Conservation (phyloP, 2,797 vertebrate species). For the Masticophis lateralis region DNA sequence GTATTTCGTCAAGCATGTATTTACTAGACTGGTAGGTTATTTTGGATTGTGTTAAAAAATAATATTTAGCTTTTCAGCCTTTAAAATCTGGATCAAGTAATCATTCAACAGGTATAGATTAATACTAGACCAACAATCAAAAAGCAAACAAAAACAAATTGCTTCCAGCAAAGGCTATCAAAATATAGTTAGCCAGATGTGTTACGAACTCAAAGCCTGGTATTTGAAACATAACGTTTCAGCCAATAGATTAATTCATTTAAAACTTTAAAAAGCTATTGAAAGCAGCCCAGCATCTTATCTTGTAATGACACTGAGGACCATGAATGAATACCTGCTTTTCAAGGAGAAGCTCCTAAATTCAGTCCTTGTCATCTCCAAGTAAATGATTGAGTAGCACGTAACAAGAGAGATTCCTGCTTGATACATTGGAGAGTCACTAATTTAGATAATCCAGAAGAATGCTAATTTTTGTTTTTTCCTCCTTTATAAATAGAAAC, state of each 20-base stretch:
- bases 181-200: background rate
- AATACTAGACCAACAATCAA: background rate
- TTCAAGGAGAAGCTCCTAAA: background rate
- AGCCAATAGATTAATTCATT: background rate
- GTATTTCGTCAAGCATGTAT: background rate
- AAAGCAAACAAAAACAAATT: background rate
- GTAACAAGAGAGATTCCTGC: background rate
- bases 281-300: background rate
- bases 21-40: background rate
- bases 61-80: background rate
- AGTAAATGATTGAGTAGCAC: background rate
- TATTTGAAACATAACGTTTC: background rate
- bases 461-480: background rate
- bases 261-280: background rate
- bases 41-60: background rate
- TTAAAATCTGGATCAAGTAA: background rate
- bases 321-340: background rate
- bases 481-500: conserved; percentile 75
- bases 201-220: background rate
- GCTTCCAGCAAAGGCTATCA: background rate
- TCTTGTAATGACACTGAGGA: background rate
- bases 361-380: background rate
- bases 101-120: background rate
- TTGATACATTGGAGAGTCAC: background rate
- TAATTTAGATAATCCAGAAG: background rate